A percentile compares a stretch with the other conserved stretches of the same genome.
Conservation (phyloP, 2,888 invertebrate species). For the Gerosis bhagava region DNA sequence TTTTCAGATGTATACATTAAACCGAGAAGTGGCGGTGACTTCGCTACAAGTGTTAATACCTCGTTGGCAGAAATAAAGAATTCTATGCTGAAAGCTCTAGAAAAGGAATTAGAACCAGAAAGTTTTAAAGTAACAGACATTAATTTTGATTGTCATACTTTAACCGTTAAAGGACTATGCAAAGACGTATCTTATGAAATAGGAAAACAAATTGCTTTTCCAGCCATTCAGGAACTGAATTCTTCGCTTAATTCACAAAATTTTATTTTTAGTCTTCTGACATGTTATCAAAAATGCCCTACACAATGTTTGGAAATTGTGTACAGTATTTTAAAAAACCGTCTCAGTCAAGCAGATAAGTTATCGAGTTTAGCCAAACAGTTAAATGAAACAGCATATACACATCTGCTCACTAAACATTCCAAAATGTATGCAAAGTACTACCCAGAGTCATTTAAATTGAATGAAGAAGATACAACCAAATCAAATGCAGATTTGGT, state of each 20-base stretch:
- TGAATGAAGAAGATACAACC: conserved; percentile 37
- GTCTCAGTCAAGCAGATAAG: too few species aligned
- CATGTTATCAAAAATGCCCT: conserved; percentile 56
- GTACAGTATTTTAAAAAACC: conserved; percentile 42
- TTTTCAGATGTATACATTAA: conserved; percentile 86
- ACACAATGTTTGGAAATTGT: conserved; percentile 39
- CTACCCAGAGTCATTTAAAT: conserved; percentile 49
- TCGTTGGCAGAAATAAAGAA: conserved; percentile 76
- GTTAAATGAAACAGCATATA: conserved; percentile 46
- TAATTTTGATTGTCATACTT: conserved; percentile 49
- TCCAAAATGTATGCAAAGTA: conserved; percentile 47
- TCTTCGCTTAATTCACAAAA: conserved; percentile 33
- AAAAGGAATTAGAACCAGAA: conserved; percentile 41
- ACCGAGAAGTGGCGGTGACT: conserved; percentile 70
- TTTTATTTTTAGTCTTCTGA: conserved; percentile 47
- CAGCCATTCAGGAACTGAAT: conserved; percentile 49
- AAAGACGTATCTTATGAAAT: conserved; percentile 74
- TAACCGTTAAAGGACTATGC: conserved; percentile 70
- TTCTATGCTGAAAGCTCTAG: conserved; percentile 60
- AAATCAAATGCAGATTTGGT: conserved; percentile 64
- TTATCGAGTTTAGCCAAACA: too few species aligned
- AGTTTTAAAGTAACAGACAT: conserved; percentile 33
- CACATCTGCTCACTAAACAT: conserved; percentile 34
- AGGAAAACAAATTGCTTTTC: conserved; percentile 78
- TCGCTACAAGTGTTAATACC: conserved; percentile 53